Evolutionary conservation across 2,888 invertebrate species (phyloP), one percentile per base, ranked within the genome.

Genomic region (Pseudococcus longispinus): DNA sequence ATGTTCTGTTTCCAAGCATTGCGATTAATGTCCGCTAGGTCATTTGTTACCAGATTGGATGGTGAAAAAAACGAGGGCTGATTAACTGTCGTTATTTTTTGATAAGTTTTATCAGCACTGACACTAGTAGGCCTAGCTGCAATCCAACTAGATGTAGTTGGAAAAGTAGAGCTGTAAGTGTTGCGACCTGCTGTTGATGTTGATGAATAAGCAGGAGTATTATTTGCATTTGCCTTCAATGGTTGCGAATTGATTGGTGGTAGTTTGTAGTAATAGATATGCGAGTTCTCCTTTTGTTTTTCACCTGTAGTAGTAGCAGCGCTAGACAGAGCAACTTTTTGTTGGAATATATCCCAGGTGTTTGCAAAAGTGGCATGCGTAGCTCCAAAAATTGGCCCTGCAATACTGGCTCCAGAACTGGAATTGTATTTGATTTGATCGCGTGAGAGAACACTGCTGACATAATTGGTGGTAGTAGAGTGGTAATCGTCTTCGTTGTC

Each of bases 181-280:
- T 60, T 51, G 1, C n/a, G 2, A 46, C 37, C 8, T 8, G 37
- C 15, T 46, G 44, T 15, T 1, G 15, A 15, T 15, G 44, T 3
- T 15, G 44, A 11, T 15, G 44, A 46, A 46, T 11, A 4, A 0
- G 65, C 2, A 15, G 70, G 3, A 1, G 15, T 1, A 6, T 15
- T 29, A 70, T 70, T 70, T 6, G 70, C 20, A 29, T 70, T 70
- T 5, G 70, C 18, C 15, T 70, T 70, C 29, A 42, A n/a, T 2
- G 42, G 20, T 26, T 44, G 44, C 20, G 80, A 51, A 26, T 32
- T 80, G 0, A 86, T 55, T 0, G 80, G 46, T 0, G 86, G 86
- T 15, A 86, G 32, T 86, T 86, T 86, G 20, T 86, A 86, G 37
- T 80, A 86, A 51, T 86, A 86, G n/a, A 86, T 86, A 13, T 46